phyloP scores from a whole-genome alignment of 1,140 invertebrate genomes.

The Tetramorium alpestre region DNA sequence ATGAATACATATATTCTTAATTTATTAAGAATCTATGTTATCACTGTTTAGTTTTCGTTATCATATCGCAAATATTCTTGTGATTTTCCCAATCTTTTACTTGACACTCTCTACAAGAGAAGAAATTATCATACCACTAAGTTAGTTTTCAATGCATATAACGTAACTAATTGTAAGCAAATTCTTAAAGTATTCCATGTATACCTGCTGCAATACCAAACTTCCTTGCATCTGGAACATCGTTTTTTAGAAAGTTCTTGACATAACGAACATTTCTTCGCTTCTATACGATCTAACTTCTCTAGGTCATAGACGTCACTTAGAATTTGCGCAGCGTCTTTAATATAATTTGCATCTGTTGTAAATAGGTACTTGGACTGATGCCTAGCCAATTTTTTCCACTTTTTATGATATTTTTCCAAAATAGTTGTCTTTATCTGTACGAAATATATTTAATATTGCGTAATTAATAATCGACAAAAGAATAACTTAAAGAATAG shows the following conservation, averaged over 20 bases:
- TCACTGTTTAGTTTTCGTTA: conserved; percentile 67
- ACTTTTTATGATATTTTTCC: conserved; percentile 84
- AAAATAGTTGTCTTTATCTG: conserved; percentile 85
- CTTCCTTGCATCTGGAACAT: conserved; percentile 85
- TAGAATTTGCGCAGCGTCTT: conserved; percentile 85
- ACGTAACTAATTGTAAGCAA: not conserved
- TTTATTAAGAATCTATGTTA: conserved; percentile 24
- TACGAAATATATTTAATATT: not conserved
- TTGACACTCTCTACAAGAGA: conserved; percentile 83
- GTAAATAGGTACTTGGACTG: conserved; percentile 86
- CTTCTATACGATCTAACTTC: conserved; percentile 80
- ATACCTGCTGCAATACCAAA: conserved; percentile 86
- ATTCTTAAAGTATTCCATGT: not conserved
- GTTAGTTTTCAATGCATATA: not conserved
- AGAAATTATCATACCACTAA: conserved; percentile 10
- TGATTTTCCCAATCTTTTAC: conserved; percentile 84
- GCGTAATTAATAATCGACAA: not conserved
- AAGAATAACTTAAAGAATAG: not conserved
- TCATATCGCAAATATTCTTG: conserved; percentile 78
- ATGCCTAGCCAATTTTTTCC: conserved; percentile 87
- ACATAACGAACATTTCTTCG: conserved; percentile 83
- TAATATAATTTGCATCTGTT: conserved; percentile 84
- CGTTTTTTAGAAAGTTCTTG: conserved; percentile 81
- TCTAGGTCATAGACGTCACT: conserved; percentile 85
- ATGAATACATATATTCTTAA: not conserved